Evolutionary conservation across 2,113 vertebrate species (phyloP).

Genomic region (Otis tarda): DNA sequence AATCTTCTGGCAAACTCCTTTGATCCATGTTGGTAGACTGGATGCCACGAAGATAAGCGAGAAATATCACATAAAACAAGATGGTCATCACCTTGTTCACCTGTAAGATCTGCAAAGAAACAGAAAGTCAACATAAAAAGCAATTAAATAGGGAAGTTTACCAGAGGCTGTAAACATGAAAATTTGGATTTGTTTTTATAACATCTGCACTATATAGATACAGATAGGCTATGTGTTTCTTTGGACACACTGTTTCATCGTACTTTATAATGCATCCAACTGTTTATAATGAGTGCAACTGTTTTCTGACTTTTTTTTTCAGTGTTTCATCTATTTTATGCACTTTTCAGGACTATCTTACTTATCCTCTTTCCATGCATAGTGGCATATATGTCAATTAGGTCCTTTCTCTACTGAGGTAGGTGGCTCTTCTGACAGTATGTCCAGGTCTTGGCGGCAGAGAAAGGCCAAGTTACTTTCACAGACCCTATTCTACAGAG

Average conservation of each 20-base stretch:
- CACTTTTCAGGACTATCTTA: not conserved
- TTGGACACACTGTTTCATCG: not conserved
- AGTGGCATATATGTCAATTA: not conserved
- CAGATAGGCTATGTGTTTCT: not conserved
- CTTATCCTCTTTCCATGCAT: not conserved
- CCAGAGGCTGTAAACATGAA: not conserved
- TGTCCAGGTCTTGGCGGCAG: not conserved
- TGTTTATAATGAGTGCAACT: not conserved
- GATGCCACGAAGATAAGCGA: constrained; percentile 95
- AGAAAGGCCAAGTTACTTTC: not conserved
- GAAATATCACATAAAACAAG: constrained; percentile 98
- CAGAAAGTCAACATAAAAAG: constrained; percentile 7
- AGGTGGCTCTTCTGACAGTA: not conserved
- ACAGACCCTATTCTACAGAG: not conserved
- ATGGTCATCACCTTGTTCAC: constrained; percentile 99
- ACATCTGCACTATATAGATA: not conserved
- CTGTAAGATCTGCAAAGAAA: constrained; percentile 91
- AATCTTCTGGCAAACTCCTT: constrained; percentile 87
- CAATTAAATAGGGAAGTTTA: not conserved
- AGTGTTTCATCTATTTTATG: not conserved
- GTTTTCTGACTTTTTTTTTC: not conserved
- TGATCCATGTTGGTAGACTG: constrained; percentile 93
- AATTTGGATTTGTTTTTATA: not conserved
- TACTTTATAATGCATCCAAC: not conserved
- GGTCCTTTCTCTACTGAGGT: not conserved